Percentiles rank a stretch among this genome's conserved stretches.
Conservation (phyloP, 2,113 vertebrate species). For the Trinectes maculatus region DNA sequence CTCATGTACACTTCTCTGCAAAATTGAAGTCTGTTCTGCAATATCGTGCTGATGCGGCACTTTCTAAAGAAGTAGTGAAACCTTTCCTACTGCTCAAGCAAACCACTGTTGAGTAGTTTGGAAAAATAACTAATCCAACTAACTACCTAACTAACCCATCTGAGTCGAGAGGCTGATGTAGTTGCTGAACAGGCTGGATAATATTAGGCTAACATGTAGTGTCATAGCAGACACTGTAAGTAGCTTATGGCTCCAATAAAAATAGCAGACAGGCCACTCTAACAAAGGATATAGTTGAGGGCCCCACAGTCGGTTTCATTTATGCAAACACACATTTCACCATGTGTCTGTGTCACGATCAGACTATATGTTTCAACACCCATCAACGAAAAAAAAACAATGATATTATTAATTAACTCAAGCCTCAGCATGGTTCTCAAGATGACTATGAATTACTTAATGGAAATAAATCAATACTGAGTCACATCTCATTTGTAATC, state of each 20-base stretch:
- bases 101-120: conserved; percentile 16
- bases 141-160: conserved; percentile 15
- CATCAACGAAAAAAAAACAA: neutral
- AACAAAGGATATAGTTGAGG: conserved; percentile 56
- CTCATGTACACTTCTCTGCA: neutral
- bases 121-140: conserved; percentile 17
- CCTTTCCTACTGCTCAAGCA: conserved; percentile 5
- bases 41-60: neutral
- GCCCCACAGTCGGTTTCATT: conserved; percentile 39
- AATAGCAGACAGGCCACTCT: conserved; percentile 57
- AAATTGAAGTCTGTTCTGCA: neutral
- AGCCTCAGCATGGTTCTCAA: neutral
- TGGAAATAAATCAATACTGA: neutral
- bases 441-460: neutral
- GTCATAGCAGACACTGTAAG: conserved; percentile 59
- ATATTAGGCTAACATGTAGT: conserved; percentile 63
- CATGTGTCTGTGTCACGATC: conserved; percentile 6
- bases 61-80: conserved; percentile 37
- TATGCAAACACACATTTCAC: conserved; percentile 32
- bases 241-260: conserved; percentile 69
- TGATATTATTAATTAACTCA: neutral
- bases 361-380: conserved; percentile 11
- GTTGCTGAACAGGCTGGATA: conserved; percentile 34
- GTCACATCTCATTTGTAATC: conserved; percentile 18
- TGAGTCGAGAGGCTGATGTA: conserved; percentile 38